Evolutionary conservation across 1,140 invertebrate species (phyloP).

Genomic region (Drepana arcuata): DNA sequence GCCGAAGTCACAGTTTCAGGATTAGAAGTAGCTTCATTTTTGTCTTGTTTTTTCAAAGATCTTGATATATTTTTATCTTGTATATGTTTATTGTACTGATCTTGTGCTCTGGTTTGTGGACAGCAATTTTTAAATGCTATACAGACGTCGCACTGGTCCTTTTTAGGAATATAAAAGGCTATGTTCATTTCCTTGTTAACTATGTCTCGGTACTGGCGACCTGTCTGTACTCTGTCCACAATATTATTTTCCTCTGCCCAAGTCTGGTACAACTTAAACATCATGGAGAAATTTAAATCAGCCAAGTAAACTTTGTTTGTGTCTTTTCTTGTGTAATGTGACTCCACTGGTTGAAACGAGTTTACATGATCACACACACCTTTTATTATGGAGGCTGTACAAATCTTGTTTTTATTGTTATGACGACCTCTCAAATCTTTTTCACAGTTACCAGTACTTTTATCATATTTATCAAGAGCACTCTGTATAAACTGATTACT

Average conservation of each 20-base stretch:
- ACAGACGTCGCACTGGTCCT: no score
- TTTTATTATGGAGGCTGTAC: constrained; percentile 1
- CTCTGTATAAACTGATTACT: constrained; percentile 11
- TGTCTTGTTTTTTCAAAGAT: constrained; percentile 3
- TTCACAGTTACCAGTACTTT: constrained; percentile 6
- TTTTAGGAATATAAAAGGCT: no score
- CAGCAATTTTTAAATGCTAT: no score
- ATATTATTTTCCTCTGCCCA: constrained; percentile 4
- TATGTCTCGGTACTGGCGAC: constrained; percentile 1
- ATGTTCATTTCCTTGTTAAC: no score
- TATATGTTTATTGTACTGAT: no score
- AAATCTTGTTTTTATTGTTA: constrained; percentile 3
- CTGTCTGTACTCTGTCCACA: constrained; percentile 1
- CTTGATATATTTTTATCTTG: no score
- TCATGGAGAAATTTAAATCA: constrained; percentile 3
- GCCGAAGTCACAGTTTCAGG: constrained; percentile 2
- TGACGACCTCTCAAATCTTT: constrained; percentile 4
- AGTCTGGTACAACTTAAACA: constrained; percentile 3
- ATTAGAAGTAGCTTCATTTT: neutral
- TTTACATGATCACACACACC: constrained; percentile 3
- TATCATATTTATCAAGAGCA: constrained; percentile 9
- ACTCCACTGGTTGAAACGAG: constrained; percentile 2
- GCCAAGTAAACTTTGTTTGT: constrained; percentile 4
- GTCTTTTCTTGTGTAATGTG: constrained; percentile 3
- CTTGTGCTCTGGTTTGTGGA: no score